Conservation (phyloP, 30 jellyfish, hydroid and myxozoan genomes). For the Cassiopea andromeda region DNA sequence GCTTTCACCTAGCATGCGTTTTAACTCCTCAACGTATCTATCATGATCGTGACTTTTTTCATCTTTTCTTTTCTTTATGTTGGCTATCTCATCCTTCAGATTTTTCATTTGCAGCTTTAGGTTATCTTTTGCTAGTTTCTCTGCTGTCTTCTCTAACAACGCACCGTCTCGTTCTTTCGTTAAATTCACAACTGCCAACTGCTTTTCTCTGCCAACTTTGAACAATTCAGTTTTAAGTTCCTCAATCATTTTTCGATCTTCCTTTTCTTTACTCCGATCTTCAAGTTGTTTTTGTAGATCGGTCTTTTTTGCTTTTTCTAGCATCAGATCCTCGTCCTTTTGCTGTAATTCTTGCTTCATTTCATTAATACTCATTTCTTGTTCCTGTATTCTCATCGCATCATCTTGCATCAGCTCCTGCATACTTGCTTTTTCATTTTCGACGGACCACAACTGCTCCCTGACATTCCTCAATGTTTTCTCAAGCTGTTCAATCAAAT, state of each 20-base stretch:
- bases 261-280: constrained; percentile 4
- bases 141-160: constrained; percentile 42
- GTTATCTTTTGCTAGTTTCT: constrained; percentile 57
- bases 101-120: constrained; percentile 38
- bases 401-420: constrained; percentile 30
- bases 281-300: constrained; percentile 17
- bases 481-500: constrained; percentile 39
- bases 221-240: constrained; percentile 45
- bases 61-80: constrained; percentile 6
- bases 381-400: background rate
- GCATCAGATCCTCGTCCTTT: constrained; percentile 15
- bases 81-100: constrained; percentile 30
- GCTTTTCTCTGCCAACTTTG: constrained; percentile 42
- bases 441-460: constrained; percentile 37
- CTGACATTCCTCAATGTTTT: constrained; percentile 43
- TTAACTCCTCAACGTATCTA: constrained; percentile 33
- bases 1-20: constrained; percentile 30
- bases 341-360: constrained; percentile 19
- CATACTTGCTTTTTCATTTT: constrained; percentile 34
- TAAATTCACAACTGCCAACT: constrained; percentile 13
- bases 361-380: constrained; percentile 13
- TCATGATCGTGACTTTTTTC: constrained; percentile 23
- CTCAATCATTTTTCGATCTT: constrained; percentile 12
- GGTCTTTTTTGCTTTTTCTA: constrained; percentile 39
- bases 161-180: constrained; percentile 56